These are phyloP conservation scores for Sebastes schlegelii DNA, from an alignment of 2,113 vertebrate species.

Conservation along the genomic window DNA sequence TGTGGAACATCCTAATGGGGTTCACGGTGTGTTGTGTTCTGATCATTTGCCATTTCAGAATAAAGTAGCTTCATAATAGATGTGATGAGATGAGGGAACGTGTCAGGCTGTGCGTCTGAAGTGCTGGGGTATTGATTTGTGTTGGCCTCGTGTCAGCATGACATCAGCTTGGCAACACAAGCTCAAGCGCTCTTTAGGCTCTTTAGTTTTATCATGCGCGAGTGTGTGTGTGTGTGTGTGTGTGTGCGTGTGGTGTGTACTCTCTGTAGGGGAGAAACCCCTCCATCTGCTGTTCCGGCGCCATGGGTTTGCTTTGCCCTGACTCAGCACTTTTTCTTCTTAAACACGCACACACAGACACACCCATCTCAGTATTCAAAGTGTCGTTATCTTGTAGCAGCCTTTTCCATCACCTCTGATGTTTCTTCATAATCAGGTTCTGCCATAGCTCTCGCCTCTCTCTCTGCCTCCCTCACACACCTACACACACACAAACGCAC, in stretches of 20 bases:
- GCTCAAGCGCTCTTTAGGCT: constrained; percentile 33
- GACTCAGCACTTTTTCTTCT: constrained; percentile 60
- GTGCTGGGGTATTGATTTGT: constrained; percentile 44
- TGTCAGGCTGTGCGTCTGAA: constrained; percentile 18
- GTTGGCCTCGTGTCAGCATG: constrained; percentile 36
- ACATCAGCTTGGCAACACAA: constrained; percentile 40
- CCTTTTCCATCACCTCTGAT: constrained; percentile 55
- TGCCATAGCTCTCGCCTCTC: constrained; percentile 10
- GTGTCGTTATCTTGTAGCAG: constrained; percentile 50
- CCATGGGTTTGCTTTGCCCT: constrained; percentile 38
- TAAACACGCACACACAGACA: not conserved
- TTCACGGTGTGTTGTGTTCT: not conserved
- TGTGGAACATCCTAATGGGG: not conserved
- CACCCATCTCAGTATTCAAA: constrained; percentile 50
- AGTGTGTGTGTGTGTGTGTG: constrained; percentile 8
- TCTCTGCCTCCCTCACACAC: no score
- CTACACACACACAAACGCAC: no score
- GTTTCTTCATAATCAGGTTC: constrained; percentile 51
- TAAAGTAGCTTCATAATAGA: constrained; percentile 14
- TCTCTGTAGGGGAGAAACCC: constrained; percentile 47
- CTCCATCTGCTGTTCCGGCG: constrained; percentile 61
- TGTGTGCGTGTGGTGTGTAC: not conserved
- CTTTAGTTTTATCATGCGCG: constrained; percentile 9
- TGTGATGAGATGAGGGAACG: not conserved
- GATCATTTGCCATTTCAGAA: not conserved